These are phyloP conservation scores for Hypotaenidia okinawae DNA, from an alignment of 2,797 vertebrate genomes.

Conservation along the genomic window DNA sequence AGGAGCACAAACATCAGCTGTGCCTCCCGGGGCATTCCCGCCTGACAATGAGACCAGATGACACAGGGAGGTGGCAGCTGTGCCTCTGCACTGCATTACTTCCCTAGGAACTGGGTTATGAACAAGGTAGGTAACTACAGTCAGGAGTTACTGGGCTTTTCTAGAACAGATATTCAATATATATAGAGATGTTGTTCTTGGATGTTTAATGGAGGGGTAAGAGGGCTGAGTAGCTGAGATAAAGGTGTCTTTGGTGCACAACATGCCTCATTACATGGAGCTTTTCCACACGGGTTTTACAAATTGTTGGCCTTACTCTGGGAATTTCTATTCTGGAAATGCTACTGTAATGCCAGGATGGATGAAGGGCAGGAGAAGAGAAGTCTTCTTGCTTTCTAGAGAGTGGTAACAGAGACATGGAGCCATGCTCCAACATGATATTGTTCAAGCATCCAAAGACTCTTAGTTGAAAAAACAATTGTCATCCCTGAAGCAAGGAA, in stretches of 20 bases:
- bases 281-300: background rate
- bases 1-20: slow-evolving; percentile 57
- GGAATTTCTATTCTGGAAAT: background rate
- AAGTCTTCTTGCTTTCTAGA: background rate
- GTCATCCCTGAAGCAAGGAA: background rate
- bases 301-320: background rate
- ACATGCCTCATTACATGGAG: background rate
- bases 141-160: background rate
- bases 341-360: background rate
- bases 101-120: background rate
- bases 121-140: background rate
- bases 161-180: background rate
- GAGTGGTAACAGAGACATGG: background rate
- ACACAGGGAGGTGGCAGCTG: slow-evolving; percentile 41
- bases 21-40: slow-evolving; percentile 9
- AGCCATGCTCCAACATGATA: background rate
- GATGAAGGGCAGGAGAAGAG: background rate
- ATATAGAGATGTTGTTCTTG: background rate
- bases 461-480: background rate
- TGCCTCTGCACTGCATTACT: background rate
- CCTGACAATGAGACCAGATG: slow-evolving; percentile 43
- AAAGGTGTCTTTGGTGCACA: background rate
- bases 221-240: background rate
- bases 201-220: background rate
- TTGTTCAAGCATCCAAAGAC: background rate